A percentile compares a stretch with the other conserved stretches of the same genome.
These are phyloP conservation scores for Leptura quadrifasciata DNA, from an alignment of 2,888 invertebrate species.

Conservation along the genomic window DNA sequence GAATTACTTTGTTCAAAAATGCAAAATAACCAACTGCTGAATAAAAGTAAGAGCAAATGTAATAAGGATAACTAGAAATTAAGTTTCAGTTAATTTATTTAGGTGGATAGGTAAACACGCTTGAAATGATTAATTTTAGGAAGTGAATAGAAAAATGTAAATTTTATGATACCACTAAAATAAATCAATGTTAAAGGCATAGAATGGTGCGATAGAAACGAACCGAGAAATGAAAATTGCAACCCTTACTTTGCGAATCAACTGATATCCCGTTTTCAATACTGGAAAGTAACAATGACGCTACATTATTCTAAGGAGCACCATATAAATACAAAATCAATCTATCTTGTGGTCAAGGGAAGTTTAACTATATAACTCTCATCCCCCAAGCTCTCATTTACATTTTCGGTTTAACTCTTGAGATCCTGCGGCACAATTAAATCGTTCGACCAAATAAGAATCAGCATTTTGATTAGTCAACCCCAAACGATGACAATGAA, in stretches of 20 bases:
- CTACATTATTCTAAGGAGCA: conserved; percentile 66
- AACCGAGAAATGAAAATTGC: conserved; percentile 55
- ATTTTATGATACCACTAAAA: conserved; percentile 45
- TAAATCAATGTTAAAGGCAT: conserved; percentile 44
- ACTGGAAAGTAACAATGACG: conserved; percentile 67
- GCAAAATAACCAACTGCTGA: too few relatives aligned
- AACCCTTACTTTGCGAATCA: conserved; percentile 50
- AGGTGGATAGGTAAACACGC: conserved; percentile 3
- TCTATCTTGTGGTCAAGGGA: conserved; percentile 68
- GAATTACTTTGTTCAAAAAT: too few relatives aligned
- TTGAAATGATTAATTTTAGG: conserved; percentile 25
- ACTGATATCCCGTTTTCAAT: conserved; percentile 61
- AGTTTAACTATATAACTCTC: conserved; percentile 52
- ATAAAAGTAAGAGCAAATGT: neutral
- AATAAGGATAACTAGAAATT: neutral
- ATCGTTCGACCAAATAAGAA: conserved; percentile 65
- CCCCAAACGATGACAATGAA: conserved; percentile 57
- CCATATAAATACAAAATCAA: conserved; percentile 66
- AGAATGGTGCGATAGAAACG: conserved; percentile 49
- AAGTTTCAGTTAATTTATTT: conserved; percentile 9
- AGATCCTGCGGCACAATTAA: conserved; percentile 64
- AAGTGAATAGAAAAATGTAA: conserved; percentile 40
- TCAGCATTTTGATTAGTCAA: conserved; percentile 61
- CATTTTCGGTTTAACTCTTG: conserved; percentile 65
- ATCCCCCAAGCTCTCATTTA: conserved; percentile 63